Conservation (phyloP, 2,113 vertebrate species). For the Dasyprocta punctata region DNA sequence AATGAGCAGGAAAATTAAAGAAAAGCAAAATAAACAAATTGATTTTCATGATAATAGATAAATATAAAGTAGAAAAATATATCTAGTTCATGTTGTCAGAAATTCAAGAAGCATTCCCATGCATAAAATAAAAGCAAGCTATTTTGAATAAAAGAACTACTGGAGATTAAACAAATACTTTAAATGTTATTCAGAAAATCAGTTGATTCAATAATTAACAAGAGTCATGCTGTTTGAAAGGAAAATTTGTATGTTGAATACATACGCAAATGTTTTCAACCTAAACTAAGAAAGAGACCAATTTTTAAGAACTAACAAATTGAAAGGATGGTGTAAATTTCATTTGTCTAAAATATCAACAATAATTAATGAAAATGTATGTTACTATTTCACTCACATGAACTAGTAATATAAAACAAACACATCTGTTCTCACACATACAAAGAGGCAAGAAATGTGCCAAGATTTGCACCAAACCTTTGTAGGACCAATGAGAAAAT, state of each 20-base stretch:
- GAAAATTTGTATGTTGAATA: background rate
- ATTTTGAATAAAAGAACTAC: background rate
- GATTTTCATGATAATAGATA: background rate
- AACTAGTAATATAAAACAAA: background rate
- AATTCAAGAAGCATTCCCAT: conserved; percentile 1
- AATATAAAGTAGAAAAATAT: background rate
- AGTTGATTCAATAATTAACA: background rate
- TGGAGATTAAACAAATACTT: background rate
- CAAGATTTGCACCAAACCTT: background rate
- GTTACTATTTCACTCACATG: background rate
- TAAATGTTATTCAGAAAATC: background rate
- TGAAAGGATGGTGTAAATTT: background rate
- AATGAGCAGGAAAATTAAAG: background rate
- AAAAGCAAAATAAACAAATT: background rate
- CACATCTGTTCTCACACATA: background rate
- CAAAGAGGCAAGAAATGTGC: background rate
- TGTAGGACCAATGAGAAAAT: background rate
- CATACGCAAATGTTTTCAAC: background rate
- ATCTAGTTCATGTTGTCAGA: background rate
- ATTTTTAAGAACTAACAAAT: background rate
- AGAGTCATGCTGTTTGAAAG: background rate
- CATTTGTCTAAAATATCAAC: background rate
- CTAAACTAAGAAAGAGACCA: background rate
- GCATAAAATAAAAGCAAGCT: background rate
- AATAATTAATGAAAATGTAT: background rate